Percentiles rank a stretch among this genome's conserved stretches.
Conservation (phyloP, 2,113 vertebrate species). For the Menura novaehollandiae region DNA sequence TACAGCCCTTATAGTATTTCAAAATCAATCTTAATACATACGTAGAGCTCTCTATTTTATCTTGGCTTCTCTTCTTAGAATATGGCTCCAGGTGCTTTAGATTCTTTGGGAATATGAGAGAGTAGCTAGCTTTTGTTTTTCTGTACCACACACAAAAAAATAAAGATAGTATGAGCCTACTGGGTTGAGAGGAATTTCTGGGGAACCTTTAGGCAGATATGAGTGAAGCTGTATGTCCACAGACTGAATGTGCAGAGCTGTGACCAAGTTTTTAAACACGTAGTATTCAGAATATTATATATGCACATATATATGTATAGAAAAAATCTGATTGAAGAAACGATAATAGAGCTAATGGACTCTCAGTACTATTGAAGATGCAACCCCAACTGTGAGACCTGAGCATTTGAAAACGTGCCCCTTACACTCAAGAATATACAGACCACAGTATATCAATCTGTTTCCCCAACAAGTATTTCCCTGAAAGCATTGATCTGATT, state of each 20-base stretch:
- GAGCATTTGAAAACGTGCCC: neutral
- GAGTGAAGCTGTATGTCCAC: neutral
- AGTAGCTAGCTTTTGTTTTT: conserved; percentile 8
- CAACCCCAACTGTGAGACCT: neutral
- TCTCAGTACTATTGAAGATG: neutral
- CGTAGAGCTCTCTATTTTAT: neutral
- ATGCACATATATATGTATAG: neutral
- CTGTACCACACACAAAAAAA: conserved; percentile 27
- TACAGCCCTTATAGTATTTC: neutral
- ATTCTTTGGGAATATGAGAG: neutral
- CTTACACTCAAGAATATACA: neutral
- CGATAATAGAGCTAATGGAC: neutral
- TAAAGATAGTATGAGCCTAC: conserved; percentile 17
- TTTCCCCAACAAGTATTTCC: conserved; percentile 26
- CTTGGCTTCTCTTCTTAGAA: neutral
- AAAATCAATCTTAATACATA: neutral
- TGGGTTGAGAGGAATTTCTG: conserved; percentile 20
- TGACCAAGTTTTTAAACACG: neutral
- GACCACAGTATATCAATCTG: neutral
- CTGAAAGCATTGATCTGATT: conserved; percentile 17
- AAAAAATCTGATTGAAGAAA: neutral
- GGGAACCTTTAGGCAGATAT: conserved; percentile 13
- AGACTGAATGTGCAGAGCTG: neutral
- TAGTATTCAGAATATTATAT: neutral
- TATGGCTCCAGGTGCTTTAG: neutral